Percentiles rank a stretch among this genome's conserved stretches.
phyloP scores from a whole-genome alignment of 2,797 vertebrate species.

The Steatocranus sp. region DNA sequence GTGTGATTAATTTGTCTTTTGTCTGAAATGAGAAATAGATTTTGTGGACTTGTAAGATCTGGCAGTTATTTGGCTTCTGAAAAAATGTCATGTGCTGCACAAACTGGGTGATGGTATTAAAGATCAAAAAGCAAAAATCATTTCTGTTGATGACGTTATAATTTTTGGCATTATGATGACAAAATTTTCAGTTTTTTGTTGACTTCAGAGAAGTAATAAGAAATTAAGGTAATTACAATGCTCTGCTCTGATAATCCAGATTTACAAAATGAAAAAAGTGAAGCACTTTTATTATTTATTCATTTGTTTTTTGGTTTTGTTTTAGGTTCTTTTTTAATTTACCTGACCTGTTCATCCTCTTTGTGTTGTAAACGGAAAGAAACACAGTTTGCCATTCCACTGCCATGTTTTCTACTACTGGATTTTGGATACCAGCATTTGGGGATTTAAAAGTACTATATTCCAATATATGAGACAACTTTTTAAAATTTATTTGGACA shows the following conservation, averaged over 20 bases:
- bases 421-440: accelerated
- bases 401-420: background rate
- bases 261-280: background rate
- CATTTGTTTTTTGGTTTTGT: background rate
- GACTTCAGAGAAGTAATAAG: background rate
- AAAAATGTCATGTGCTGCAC: background rate
- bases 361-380: background rate
- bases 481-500: background rate
- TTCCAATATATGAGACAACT: background rate
- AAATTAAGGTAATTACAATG: background rate
- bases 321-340: background rate
- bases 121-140: background rate
- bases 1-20: background rate
- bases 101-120: background rate
- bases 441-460: background rate
- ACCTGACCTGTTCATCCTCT: background rate
- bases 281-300: background rate
- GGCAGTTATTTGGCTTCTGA: background rate
- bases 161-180: accelerated
- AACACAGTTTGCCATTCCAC: accelerated
- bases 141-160: background rate
- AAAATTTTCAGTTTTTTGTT: accelerated
- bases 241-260: background rate
- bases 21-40: background rate
- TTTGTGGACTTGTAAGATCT: background rate